These are phyloP conservation scores for Hermetia illucens DNA, from an alignment of 1,140 invertebrate genomes.

Conservation along the genomic window DNA sequence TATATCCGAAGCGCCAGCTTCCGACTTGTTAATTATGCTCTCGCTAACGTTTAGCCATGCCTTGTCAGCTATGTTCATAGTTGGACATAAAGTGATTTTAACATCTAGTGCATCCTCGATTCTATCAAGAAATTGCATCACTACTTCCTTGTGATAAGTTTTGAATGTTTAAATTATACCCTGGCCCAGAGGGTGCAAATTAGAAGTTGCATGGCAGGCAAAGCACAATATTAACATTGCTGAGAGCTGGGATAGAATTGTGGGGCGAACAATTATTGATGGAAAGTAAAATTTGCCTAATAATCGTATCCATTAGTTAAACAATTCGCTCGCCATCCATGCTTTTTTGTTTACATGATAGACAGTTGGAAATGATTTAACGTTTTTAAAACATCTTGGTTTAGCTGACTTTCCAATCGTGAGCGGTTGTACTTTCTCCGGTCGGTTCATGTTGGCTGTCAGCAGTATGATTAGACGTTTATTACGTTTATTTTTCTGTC, in stretches of 20 bases:
- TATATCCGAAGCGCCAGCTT: too few species aligned
- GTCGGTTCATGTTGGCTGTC: too few species aligned
- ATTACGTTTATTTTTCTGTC: too few species aligned
- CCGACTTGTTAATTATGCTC: too few species aligned
- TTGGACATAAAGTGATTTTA: too few species aligned
- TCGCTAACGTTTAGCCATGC: too few species aligned
- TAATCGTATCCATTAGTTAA: constrained; percentile 3
- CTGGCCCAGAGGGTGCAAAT: constrained; percentile 5
- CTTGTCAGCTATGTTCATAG: too few species aligned
- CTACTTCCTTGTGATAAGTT: too few species aligned
- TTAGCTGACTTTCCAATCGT: constrained; percentile 33
- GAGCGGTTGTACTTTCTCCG: too few species aligned
- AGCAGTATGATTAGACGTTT: too few species aligned
- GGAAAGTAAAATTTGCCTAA: constrained; percentile 4
- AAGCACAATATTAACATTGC: constrained; percentile 1
- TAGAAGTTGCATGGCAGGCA: constrained; percentile 3
- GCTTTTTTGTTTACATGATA: constrained; percentile 31
- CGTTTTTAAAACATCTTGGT: constrained; percentile 31
- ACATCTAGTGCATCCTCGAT: too few species aligned
- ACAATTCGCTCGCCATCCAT: constrained; percentile 29
- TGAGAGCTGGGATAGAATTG: constrained; percentile 3
- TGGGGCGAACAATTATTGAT: constrained; percentile 3
- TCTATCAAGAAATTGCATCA: too few species aligned
- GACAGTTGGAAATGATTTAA: constrained; percentile 21
- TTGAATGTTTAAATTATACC: constrained; percentile 4